Conservation (phyloP, 1,140 invertebrate genomes). For the Sesamia nonagrioides region DNA sequence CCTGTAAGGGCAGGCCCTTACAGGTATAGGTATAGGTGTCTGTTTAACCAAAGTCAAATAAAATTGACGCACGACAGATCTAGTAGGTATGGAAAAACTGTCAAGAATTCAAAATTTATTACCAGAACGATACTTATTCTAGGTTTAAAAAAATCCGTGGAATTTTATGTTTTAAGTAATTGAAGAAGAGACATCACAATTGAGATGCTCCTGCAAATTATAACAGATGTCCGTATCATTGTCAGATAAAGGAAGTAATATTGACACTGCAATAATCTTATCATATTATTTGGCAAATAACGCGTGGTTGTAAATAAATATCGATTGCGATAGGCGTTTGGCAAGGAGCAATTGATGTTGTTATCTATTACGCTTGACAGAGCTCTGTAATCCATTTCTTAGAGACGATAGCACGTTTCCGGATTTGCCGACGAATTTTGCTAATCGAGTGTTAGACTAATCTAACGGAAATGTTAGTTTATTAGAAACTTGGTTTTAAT, state of each 20-base stretch:
- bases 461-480: slow-evolving; percentile 57
- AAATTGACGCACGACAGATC: too few species aligned
- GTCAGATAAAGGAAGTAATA: slow-evolving; percentile 35
- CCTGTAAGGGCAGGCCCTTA: too few species aligned
- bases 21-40: too few species aligned
- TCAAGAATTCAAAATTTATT: too few species aligned
- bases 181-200: too few species aligned
- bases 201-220: not conserved
- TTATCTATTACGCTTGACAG: slow-evolving; percentile 72
- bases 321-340: slow-evolving; percentile 51
- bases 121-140: too few species aligned
- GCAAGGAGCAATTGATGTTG: slow-evolving; percentile 62
- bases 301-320: slow-evolving; percentile 53
- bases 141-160: too few species aligned
- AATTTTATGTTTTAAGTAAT: too few species aligned
- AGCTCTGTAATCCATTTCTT: slow-evolving; percentile 70
- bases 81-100: too few species aligned
- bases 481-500: slow-evolving; percentile 40
- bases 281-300: slow-evolving; percentile 50
- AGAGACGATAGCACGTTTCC: slow-evolving; percentile 67
- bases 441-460: slow-evolving; percentile 68
- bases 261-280: slow-evolving; percentile 52
- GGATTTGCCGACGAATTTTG: slow-evolving; percentile 72
- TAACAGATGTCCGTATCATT: slow-evolving; percentile 3
- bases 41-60: too few species aligned